phyloP scores from a whole-genome alignment of 2,888 invertebrate genomes.

The Thera obeliscata region DNA sequence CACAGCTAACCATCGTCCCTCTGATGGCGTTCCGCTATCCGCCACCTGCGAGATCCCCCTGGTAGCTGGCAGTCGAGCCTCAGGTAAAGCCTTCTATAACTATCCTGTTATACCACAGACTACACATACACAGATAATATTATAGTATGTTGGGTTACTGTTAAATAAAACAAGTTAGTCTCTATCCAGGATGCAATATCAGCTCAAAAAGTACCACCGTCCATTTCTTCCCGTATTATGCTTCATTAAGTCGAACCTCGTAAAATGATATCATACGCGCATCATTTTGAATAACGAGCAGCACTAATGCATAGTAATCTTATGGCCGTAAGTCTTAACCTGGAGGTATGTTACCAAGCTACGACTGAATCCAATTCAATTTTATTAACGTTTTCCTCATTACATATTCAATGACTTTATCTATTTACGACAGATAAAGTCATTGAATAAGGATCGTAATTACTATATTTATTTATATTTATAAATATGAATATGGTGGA shows the following conservation, averaged over 20 bases:
- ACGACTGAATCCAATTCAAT: background rate
- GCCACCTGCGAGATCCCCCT: too few species aligned
- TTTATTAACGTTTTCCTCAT: background rate
- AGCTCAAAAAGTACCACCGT: constrained; percentile 22
- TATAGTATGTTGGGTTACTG: background rate
- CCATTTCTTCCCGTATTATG: constrained; percentile 37
- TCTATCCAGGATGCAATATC: constrained; percentile 19
- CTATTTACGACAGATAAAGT: too few species aligned
- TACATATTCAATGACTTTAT: too few species aligned
- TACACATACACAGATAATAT: too few species aligned
- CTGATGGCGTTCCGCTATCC: too few species aligned
- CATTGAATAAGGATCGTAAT: too few species aligned
- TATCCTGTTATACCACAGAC: too few species aligned
- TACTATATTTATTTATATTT: too few species aligned
- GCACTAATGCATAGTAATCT: constrained; percentile 57
- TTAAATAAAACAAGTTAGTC: constrained; percentile 3
- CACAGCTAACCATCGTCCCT: too few species aligned
- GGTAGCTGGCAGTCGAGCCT: too few species aligned
- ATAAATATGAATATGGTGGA: too few species aligned
- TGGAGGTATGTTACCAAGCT: constrained; percentile 15
- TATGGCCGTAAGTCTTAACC: constrained; percentile 37
- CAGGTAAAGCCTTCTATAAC: too few species aligned
- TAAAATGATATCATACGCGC: constrained; percentile 58
- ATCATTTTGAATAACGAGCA: constrained; percentile 57
- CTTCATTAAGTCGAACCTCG: constrained; percentile 49